Evolutionary conservation across 2,113 vertebrate genomes (phyloP).

Genomic region (Prunella himalayana): DNA sequence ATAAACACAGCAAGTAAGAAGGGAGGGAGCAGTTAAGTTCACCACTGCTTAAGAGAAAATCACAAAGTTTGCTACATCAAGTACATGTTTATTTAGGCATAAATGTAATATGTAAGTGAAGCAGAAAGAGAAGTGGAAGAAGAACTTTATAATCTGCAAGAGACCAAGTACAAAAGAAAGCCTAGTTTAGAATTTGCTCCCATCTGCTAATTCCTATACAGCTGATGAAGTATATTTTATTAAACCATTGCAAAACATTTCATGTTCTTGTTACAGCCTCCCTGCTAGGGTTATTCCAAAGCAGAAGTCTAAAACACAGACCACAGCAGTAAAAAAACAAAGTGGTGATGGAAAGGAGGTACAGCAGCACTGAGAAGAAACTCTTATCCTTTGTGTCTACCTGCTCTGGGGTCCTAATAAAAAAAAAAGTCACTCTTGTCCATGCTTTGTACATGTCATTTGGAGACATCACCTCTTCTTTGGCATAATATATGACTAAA

Average conservation of each 20-base stretch:
- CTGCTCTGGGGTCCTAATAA: not conserved
- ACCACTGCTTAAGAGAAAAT: not conserved
- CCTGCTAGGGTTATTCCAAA: not conserved
- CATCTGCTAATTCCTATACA: not conserved
- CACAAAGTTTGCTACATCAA: not conserved
- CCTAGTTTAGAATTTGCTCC: not conserved
- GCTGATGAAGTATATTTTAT: not conserved
- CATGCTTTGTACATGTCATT: not conserved
- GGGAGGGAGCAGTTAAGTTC: not conserved
- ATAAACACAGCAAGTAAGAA: not conserved
- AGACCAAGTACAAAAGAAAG: not conserved
- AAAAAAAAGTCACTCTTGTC: not conserved
- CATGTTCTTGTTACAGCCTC: not conserved
- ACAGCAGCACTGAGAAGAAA: not conserved
- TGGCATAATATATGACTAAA: not conserved
- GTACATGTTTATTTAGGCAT: not conserved
- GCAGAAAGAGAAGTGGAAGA: not conserved
- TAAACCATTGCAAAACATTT: conserved; percentile 11
- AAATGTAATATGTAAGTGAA: not conserved
- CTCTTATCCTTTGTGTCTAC: not conserved
- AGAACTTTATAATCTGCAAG: not conserved
- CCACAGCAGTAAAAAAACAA: not conserved
- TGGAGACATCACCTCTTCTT: not conserved
- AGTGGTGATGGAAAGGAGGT: not conserved
- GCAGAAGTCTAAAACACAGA: conserved; percentile 22